Conservation (phyloP, 2,797 vertebrate species). For the Apogon talboti region DNA sequence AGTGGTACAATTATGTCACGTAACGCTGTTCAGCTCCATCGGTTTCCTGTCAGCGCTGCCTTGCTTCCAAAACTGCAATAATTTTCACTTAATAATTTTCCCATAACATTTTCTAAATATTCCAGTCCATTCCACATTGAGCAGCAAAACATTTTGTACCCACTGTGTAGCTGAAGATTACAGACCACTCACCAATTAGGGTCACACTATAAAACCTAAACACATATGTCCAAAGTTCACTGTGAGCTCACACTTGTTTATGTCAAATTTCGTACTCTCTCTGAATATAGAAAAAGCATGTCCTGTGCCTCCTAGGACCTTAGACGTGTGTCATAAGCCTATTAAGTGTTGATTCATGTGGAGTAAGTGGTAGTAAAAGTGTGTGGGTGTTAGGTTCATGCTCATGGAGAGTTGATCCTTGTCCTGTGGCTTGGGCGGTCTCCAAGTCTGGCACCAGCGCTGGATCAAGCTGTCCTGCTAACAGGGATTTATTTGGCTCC, state of each 20-base stretch:
- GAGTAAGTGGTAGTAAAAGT: conserved; percentile 60
- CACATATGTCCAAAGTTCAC: conserved; percentile 42
- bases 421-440: conserved; percentile 71
- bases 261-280: conserved; percentile 37
- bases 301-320: conserved; percentile 26
- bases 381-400: conserved; percentile 67
- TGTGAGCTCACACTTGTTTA: conserved; percentile 33
- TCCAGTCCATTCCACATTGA: conserved; percentile 37
- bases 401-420: conserved; percentile 73
- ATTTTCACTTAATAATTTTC: conserved; percentile 32
- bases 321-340: conserved; percentile 48
- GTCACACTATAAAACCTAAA: conserved; percentile 44
- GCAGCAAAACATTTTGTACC: conserved; percentile 36
- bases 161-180: conserved; percentile 39
- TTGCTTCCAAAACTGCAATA: conserved; percentile 38
- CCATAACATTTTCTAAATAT: conserved; percentile 49
- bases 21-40: conserved; percentile 29
- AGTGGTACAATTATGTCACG: conserved; percentile 12
- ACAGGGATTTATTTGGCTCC: conserved; percentile 75
- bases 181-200: conserved; percentile 52
- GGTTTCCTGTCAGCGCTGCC: conserved; percentile 22
- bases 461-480: conserved; percentile 70
- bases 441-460: conserved; percentile 73
- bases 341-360: conserved; percentile 65
- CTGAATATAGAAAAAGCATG: conserved; percentile 35